Percentiles rank a stretch among this genome's conserved stretches.
phyloP scores from a whole-genome alignment of 2,113 vertebrate species.

The Hydrochoerus hydrochaeris region DNA sequence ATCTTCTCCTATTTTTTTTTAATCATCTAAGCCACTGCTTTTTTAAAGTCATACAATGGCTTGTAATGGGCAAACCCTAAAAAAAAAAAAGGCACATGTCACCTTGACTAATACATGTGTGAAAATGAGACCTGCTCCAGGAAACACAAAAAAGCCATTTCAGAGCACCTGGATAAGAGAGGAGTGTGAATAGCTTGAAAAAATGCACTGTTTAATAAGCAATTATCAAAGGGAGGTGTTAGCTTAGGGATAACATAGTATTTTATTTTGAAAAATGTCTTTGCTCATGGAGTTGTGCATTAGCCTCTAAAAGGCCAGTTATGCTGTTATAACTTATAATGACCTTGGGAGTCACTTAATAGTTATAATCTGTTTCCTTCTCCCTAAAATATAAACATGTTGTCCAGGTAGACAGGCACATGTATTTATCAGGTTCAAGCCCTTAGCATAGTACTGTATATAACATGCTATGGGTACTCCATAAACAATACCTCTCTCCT shows the following conservation, averaged over 20 bases:
- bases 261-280: not conserved
- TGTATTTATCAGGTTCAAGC: not conserved
- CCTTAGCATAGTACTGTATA: too few relatives aligned
- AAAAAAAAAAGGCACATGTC: constrained; percentile 61
- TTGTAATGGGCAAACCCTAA: constrained; percentile 56
- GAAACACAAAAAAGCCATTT: constrained; percentile 71
- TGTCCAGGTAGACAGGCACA: rapidly evolving
- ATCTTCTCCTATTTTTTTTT: constrained; percentile 56
- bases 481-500: not conserved
- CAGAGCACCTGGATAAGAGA: constrained; percentile 41
- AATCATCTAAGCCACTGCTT: constrained; percentile 31
- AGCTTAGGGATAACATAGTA: constrained; percentile 23
- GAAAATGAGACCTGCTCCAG: constrained; percentile 36
- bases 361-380: not conserved
- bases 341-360: not conserved
- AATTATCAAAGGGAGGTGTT: constrained; percentile 49
- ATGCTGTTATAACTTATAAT: not conserved
- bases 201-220: constrained; percentile 58
- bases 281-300: not conserved
- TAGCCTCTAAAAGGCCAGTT: not conserved
- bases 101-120: constrained; percentile 31
- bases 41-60: constrained; percentile 54
- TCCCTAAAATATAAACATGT: not conserved
- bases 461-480: not conserved
- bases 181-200: constrained; percentile 52